phyloP scores from a whole-genome alignment of 37 sponge, comb jelly and placozoan genomes.

The Diacarnus erythraeanus region DNA sequence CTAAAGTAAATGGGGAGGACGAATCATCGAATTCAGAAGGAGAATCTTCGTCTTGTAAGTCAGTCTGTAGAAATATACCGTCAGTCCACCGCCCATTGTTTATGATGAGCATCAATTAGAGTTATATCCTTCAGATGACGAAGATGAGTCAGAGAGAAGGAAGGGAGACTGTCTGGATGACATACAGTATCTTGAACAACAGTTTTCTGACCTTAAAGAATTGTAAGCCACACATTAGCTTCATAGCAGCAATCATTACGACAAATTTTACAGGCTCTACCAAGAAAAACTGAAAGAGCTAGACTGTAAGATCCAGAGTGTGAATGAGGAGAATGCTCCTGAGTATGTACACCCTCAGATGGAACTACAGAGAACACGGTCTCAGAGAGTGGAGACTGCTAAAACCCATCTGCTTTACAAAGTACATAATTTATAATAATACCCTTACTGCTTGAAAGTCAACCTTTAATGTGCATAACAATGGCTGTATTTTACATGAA shows the following conservation, averaged over 20 bases:
- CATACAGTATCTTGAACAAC: slow-evolving; percentile 55
- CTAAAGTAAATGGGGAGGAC: slow-evolving; percentile 42
- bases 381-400: slow-evolving; percentile 14
- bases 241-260: neutral
- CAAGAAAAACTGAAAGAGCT: slow-evolving; percentile 51
- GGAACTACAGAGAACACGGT: slow-evolving; percentile 31
- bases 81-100: neutral
- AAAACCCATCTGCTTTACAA: neutral
- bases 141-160: slow-evolving; percentile 50
- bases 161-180: slow-evolving; percentile 58
- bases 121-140: slow-evolving; percentile 45
- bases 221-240: slow-evolving; percentile 17
- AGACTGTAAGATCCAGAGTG: slow-evolving; percentile 41
- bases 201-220: slow-evolving; percentile 65
- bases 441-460: too few species aligned
- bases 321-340: slow-evolving; percentile 47
- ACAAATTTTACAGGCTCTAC: slow-evolving; percentile 28
- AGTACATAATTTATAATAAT: too few species aligned
- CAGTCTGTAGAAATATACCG: neutral
- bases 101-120: slow-evolving; percentile 35
- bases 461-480: too few species aligned
- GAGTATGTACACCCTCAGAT: slow-evolving; percentile 51
- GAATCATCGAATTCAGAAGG: slow-evolving; percentile 59
- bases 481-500: too few species aligned
- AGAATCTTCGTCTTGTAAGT: slow-evolving; percentile 55